Evolutionary conservation across 2,888 invertebrate species (phyloP).

Genomic region (Brassicogethes aeneus): DNA sequence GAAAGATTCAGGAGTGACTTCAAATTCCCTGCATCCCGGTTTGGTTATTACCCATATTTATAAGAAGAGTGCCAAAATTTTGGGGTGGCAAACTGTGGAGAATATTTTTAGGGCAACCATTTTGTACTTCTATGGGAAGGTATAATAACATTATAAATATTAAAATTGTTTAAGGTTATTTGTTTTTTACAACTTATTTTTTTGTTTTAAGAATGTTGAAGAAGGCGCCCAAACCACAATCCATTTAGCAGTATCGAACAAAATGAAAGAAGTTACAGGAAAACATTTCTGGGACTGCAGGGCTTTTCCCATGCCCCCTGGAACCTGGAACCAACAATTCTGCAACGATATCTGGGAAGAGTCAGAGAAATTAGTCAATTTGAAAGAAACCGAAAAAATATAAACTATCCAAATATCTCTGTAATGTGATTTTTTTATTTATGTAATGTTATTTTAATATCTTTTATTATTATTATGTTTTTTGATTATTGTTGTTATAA

Average conservation of each 20-base stretch:
- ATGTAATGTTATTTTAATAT: too few relatives aligned
- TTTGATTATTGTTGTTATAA: too few relatives aligned
- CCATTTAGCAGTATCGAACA: conserved; percentile 66
- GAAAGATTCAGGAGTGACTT: conserved; percentile 29
- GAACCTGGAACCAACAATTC: conserved; percentile 36
- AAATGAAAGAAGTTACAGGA: conserved; percentile 59
- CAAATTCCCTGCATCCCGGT: conserved; percentile 37
- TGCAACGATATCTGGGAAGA: conserved; percentile 77
- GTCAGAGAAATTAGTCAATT: conserved; percentile 62
- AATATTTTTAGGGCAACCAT: conserved; percentile 19
- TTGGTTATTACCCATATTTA: conserved; percentile 30
- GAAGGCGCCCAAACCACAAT: conserved; percentile 77
- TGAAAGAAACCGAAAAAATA: conserved; percentile 51
- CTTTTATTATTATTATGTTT: too few relatives aligned
- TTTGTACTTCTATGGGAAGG: conserved; percentile 28
- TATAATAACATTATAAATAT: conserved; percentile 10
- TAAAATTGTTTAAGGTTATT: not conserved
- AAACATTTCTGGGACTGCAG: conserved; percentile 75
- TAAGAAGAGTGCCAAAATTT: conserved; percentile 17
- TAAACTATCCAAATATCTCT: too few relatives aligned
- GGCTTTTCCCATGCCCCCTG: conserved; percentile 28
- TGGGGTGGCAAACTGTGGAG: conserved; percentile 19
- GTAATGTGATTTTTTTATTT: too few relatives aligned
- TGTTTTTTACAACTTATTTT: conserved; percentile 33
- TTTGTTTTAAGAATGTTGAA: conserved; percentile 60